Evolutionary conservation across 2,888 invertebrate species (phyloP).

Genomic region (Oxycera nigricornis): DNA sequence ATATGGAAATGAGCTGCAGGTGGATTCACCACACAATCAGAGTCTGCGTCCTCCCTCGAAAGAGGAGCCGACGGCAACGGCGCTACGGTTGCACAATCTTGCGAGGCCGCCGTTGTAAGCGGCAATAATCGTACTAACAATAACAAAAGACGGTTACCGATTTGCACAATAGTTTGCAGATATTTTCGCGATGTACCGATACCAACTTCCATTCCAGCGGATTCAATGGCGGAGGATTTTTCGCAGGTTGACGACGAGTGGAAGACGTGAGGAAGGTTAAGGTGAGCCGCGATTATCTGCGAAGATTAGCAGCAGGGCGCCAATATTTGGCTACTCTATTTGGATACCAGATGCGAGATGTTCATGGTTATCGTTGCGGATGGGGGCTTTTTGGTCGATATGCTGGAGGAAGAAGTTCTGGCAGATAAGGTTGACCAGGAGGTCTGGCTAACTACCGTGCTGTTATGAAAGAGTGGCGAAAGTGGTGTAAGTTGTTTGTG

Average conservation of each 20-base stretch:
- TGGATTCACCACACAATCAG: too few relatives aligned
- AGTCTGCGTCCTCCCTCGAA: too few relatives aligned
- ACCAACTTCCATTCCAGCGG: background rate
- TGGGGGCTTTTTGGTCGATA: background rate
- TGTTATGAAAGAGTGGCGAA: too few relatives aligned
- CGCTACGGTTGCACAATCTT: too few relatives aligned
- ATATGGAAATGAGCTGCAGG: too few relatives aligned
- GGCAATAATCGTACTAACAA: too few relatives aligned
- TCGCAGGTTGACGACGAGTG: background rate
- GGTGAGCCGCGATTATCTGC: background rate
- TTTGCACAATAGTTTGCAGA: conserved; percentile 32
- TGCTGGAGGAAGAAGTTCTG: background rate
- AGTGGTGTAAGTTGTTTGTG: too few relatives aligned
- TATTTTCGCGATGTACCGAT: background rate
- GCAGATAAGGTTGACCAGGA: too few relatives aligned
- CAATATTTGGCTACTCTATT: background rate
- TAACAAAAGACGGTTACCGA: conserved; percentile 18
- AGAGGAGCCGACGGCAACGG: too few relatives aligned
- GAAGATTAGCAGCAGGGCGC: background rate
- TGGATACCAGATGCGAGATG: background rate
- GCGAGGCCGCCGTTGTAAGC: too few relatives aligned
- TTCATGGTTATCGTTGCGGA: background rate
- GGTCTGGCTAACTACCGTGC: too few relatives aligned
- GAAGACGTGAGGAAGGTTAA: background rate
- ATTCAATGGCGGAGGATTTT: background rate